Base-by-base conservation (phyloP, 2,113 vertebrate species). In the Hippolais icterina region DNA sequence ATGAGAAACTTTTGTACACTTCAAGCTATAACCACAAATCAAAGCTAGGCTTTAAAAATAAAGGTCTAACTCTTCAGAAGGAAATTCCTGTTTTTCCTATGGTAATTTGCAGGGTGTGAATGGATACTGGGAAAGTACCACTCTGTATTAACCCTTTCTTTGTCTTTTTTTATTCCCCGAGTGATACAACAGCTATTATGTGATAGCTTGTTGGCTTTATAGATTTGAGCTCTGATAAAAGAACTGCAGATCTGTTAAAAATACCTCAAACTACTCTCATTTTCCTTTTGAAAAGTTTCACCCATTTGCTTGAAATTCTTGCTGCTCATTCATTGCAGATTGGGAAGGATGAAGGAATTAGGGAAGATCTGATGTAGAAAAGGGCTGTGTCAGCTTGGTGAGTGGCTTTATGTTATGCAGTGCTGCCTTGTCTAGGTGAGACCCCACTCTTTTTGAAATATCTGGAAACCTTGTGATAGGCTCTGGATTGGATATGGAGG, bases 31-130 rank as follows among this genome's bases (percentile, higher is more conserved):
- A 83, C 53, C 94, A 49, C 78, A 93, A 93, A 93, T 66, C 82
- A 93, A 93, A 91, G 63, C 50, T 29, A 83, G 41, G 74, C 61
- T 82, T 64, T 82, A 64, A 56, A 74, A 83, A 29, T 68, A 54
- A 90, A 82, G 23, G 11, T 60, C 46, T 69, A 6, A 72, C 24
- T 80, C 78, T 84, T 75, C 28, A 54, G 23, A 3, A 82, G 89
- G 93, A 87, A 87, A 82, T 74, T 91, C 28, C 64, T 84, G 52
- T 5, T 96, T 94, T 96, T 46, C 65, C 29, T 85, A 22, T 72
- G 81, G 46, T 76, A 75, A 91, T 93, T 79, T 87, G 21, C 57
- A 79, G 93, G 57, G 53, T 89, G 72, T 88, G 79, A 89, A 80
- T 0, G 1, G 59, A 54, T 74, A 46, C 39, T 63, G 71, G 86